A percentile compares a stretch with the other conserved stretches of the same genome.
These are phyloP conservation scores for Clarias fuscus DNA, from an alignment of 2,797 vertebrate genomes.

Conservation along the genomic window DNA sequence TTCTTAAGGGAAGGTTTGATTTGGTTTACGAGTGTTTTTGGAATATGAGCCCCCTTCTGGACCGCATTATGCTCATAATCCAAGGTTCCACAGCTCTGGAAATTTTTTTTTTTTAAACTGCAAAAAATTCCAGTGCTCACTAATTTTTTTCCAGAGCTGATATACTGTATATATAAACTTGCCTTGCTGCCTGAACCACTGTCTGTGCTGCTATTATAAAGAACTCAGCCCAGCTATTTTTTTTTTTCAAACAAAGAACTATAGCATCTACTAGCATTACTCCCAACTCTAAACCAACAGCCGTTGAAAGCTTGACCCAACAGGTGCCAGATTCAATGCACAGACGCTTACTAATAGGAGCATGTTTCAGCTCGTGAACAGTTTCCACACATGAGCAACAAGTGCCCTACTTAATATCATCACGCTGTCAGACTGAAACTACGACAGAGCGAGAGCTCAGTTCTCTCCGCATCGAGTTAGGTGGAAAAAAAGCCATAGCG, in stretches of 20 bases:
- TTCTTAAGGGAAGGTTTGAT: no score
- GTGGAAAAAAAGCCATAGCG: background rate
- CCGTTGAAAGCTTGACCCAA: background rate
- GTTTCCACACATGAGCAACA: background rate
- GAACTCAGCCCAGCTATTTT: no score
- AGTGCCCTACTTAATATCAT: background rate
- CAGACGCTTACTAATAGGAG: background rate
- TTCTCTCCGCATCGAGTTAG: background rate
- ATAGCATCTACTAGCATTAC: background rate
- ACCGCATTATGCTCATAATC: no score
- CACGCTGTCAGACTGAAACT: constrained; percentile 12
- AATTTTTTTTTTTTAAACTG: no score
- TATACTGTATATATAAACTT: no score
- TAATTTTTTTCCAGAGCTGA: no score
- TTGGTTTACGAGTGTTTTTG: no score
- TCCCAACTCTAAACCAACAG: background rate
- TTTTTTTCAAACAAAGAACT: background rate
- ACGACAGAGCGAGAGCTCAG: background rate
- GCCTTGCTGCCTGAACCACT: background rate
- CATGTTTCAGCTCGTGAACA: background rate
- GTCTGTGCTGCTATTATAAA: background rate
- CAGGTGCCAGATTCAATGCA: background rate
- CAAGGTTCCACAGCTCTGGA: no score
- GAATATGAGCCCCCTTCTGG: no score
- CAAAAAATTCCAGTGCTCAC: no score